Percentiles rank a stretch among this genome's conserved stretches.
Evolutionary conservation across 2,888 invertebrate genomes (phyloP).

Genomic region (Drosophila prolongata): DNA sequence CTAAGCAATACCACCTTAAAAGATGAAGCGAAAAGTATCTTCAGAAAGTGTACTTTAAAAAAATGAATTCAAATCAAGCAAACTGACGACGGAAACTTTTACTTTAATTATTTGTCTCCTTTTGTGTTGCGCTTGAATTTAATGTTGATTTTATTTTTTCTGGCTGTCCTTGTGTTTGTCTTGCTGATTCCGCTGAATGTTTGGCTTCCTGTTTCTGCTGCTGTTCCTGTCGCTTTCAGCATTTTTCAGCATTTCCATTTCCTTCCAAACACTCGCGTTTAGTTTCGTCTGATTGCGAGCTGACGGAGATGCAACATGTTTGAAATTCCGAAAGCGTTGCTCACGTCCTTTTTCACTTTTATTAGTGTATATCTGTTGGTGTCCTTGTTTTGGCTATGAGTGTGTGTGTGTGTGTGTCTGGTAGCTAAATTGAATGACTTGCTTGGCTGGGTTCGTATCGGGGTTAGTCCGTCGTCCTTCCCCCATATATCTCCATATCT

Average conservation of each 20-base stretch:
- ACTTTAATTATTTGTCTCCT: conserved; percentile 55
- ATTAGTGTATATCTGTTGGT: conserved; percentile 47
- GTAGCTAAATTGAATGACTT: conserved; percentile 67
- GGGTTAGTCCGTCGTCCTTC: conserved; percentile 19
- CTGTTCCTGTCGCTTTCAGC: conserved; percentile 55
- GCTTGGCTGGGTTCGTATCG: conserved; percentile 57
- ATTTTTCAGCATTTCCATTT: conserved; percentile 69
- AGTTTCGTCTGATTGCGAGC: conserved; percentile 57
- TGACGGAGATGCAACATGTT: conserved; percentile 55
- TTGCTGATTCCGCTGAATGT: conserved; percentile 61
- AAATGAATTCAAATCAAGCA: conserved; percentile 40
- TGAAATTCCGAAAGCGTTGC: conserved; percentile 71
- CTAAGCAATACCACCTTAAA: neutral
- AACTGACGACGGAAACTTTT: conserved; percentile 36
- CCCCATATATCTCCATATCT: conserved; percentile 37
- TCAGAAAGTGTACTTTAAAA: conserved; percentile 8
- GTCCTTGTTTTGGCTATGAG: conserved; percentile 25
- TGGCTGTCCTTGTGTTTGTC: conserved; percentile 52
- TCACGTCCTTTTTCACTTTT: conserved; percentile 71
- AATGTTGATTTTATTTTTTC: conserved; percentile 9
- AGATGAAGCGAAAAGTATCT: neutral
- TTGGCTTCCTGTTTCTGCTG: conserved; percentile 41
- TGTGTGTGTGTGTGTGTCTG: conserved; percentile 24
- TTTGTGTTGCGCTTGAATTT: conserved; percentile 31
- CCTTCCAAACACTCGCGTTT: conserved; percentile 31